Evolutionary conservation across 2,888 invertebrate genomes (phyloP).

Genomic region (Tetragnatha montana): DNA sequence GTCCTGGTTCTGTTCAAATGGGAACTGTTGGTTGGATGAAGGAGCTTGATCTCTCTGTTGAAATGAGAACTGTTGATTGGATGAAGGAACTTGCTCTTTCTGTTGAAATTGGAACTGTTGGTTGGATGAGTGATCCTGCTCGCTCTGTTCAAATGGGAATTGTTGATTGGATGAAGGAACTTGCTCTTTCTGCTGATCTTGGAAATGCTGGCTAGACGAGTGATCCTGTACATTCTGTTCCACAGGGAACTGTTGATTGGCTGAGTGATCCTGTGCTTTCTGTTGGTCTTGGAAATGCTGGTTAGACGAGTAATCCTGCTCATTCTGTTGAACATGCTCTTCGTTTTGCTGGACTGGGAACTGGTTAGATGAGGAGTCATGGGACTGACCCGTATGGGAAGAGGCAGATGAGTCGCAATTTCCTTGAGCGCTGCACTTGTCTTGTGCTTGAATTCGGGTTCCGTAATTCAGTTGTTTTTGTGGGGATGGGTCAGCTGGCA

Average conservation of each 20-base stretch:
- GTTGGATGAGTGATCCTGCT: background rate
- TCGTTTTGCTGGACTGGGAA: background rate
- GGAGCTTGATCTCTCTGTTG: background rate
- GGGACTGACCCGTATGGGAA: background rate
- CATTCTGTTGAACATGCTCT: background rate
- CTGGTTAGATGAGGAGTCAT: background rate
- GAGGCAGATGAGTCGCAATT: background rate
- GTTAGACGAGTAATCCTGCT: background rate
- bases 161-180: background rate
- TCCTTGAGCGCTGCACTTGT: slow-evolving; percentile 11
- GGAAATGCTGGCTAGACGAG: no score
- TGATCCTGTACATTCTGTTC: background rate
- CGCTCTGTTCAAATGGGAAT: background rate
- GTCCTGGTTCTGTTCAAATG: background rate
- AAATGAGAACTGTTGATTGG: background rate
- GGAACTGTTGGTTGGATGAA: background rate
- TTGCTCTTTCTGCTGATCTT: no score
- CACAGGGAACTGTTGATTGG: background rate
- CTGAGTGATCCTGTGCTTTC: background rate
- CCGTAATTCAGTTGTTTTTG: slow-evolving; percentile 16
- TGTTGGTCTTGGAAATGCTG: background rate
- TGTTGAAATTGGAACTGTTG: no score
- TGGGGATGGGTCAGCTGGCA: background rate
- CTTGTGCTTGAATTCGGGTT: slow-evolving; percentile 9
- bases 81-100: no score